A percentile compares a stretch with the other conserved stretches of the same genome.
phyloP scores from a whole-genome alignment of 2,888 invertebrate species.

The Ommatoiulus sabulosus region DNA sequence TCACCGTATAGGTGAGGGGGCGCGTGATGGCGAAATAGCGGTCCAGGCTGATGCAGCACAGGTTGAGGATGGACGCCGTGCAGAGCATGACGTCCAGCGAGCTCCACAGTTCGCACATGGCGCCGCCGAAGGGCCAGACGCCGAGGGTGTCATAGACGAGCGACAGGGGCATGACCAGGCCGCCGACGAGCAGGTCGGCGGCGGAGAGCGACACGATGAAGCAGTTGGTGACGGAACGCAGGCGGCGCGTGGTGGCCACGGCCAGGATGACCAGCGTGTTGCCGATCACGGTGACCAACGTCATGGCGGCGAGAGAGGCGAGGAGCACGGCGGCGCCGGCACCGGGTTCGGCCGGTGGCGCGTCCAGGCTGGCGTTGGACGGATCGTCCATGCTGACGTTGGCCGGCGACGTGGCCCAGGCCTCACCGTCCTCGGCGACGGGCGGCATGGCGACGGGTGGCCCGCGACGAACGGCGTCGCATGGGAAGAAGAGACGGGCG shows the following conservation, averaged over 20 bases:
- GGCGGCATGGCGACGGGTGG: not conserved
- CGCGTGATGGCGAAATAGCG: slow-evolving; percentile 66
- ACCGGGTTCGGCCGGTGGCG: not conserved
- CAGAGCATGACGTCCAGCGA: slow-evolving; percentile 65
- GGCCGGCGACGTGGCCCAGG: not conserved
- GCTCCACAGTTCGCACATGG: slow-evolving; percentile 62
- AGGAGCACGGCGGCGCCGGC: slow-evolving; percentile 73
- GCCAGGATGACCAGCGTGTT: slow-evolving; percentile 93
- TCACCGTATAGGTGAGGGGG: slow-evolving; percentile 64
- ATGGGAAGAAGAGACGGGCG: not conserved
- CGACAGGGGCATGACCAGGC: slow-evolving; percentile 62
- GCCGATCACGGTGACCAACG: slow-evolving; percentile 88
- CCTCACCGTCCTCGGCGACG: not conserved
- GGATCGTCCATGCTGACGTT: not conserved
- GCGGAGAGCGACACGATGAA: slow-evolving; percentile 62
- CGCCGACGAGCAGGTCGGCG: slow-evolving; percentile 61
- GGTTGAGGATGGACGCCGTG: slow-evolving; percentile 66
- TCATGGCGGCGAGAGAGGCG: slow-evolving; percentile 83
- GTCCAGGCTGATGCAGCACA: slow-evolving; percentile 66
- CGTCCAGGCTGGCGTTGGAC: slow-evolving; percentile 13
- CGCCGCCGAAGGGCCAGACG: slow-evolving; percentile 61
- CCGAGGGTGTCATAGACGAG: slow-evolving; percentile 60
- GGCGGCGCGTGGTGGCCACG: slow-evolving; percentile 75
- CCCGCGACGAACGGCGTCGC: not conserved
- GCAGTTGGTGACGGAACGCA: slow-evolving; percentile 62